Evolutionary conservation across 2,888 invertebrate species (phyloP), one percentile per base, ranked within the genome.

Genomic region (Xiphydria camelus): DNA sequence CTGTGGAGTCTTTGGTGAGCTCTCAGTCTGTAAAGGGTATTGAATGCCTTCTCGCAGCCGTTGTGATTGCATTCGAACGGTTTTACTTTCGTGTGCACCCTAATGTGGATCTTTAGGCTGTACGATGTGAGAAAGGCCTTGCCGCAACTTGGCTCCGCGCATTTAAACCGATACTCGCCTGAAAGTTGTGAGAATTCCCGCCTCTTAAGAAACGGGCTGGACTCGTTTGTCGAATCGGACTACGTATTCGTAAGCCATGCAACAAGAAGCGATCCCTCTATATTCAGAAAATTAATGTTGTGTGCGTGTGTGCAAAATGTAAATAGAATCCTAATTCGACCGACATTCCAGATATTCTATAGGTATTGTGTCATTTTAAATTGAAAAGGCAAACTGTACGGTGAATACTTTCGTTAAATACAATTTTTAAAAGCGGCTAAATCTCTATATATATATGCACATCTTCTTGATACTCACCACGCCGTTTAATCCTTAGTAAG

Each of bases 81-180:
- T 79, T 94, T 94, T 47, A 83, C 81, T 78, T 94, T 93, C 0
- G 94, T 94, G 75, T 96, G 96, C 25, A 94, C 94, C 54, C 95
- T 82, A 52, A 93, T 86, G 76, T 96, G 96, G 62, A 95, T 94
- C 79, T 94, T 94, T 54, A 95, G 78, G 78, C 94, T 94, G 78
- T 95, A 95, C 19, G 94, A 94, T 17, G 94, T 95, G 45, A 96
- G 82, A 78, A 96, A 96, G 49, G 92, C 90, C 78, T 95, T 95
- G 49, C 90, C 90, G 77, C 96, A 96, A 57, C 84, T 84, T 50
- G 87, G 84, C 76, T 93, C 89, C 25, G 87, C 83, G 77, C 95
- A 96, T 78, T 91, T 89, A 78, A 95, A 96, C 68, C 90, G 85
- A 79, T 89, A 95, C 80, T 96, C 95, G 67, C 95, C 95, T 94